A percentile compares a stretch with the other conserved stretches of the same genome.
Evolutionary conservation across 2,113 vertebrate genomes (phyloP).

Genomic region (Ammodytes dubius): DNA sequence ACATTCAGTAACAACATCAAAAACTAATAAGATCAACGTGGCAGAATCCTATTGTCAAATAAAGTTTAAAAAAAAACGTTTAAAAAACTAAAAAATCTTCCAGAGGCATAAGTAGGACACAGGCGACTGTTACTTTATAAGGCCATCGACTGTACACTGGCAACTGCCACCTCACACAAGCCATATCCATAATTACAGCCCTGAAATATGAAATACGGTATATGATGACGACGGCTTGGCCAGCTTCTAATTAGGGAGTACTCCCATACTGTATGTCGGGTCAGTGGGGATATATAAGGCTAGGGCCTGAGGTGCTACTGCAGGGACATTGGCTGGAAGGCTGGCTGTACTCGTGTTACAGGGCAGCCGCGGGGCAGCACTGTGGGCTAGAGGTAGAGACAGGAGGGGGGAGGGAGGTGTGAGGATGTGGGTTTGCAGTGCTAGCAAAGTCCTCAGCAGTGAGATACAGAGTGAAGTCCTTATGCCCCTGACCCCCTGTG

Average conservation of each 20-base stretch:
- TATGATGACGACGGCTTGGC: constrained; percentile 65
- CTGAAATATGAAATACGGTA: constrained; percentile 82
- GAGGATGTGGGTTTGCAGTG: constrained; percentile 68
- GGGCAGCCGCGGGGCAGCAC: constrained; percentile 20
- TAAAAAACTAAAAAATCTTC: constrained; percentile 4
- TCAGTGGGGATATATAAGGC: constrained; percentile 77
- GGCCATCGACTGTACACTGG: constrained; percentile 70
- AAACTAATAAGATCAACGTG: background rate
- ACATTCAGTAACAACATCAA: background rate
- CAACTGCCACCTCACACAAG: constrained; percentile 55
- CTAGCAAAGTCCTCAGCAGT: constrained; percentile 76
- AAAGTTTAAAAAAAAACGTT: background rate
- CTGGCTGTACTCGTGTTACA: constrained; percentile 74
- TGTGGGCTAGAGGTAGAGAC: constrained; percentile 16
- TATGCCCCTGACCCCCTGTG: constrained; percentile 15
- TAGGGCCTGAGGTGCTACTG: constrained; percentile 47
- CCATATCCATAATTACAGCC: constrained; percentile 62
- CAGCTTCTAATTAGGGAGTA: constrained; percentile 83
- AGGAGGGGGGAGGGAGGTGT: constrained; percentile 29
- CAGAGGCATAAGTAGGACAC: constrained; percentile 25
- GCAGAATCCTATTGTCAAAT: background rate
- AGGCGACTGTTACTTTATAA: constrained; percentile 71
- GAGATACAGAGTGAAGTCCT: constrained; percentile 49
- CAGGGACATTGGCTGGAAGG: constrained; percentile 67
- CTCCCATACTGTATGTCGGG: constrained; percentile 74